Percentiles rank a stretch among this genome's conserved stretches.
phyloP scores from a whole-genome alignment of 1,140 invertebrate genomes.

The Belonocnema kinseyi region DNA sequence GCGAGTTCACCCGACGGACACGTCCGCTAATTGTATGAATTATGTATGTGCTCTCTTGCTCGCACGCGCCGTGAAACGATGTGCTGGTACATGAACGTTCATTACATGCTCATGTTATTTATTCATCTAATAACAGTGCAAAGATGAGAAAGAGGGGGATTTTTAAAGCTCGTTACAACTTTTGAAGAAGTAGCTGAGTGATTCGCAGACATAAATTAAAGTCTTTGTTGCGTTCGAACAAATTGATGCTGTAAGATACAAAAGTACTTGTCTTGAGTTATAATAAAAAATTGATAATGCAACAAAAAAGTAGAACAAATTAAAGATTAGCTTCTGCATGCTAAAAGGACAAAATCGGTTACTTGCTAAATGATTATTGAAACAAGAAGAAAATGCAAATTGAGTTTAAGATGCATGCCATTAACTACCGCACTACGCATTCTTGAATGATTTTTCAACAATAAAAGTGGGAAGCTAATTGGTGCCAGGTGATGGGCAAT shows the following conservation, averaged over 20 bases:
- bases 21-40: slow-evolving; percentile 60
- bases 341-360: no score
- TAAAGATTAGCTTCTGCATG: no score
- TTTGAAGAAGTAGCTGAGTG: background rate
- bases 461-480: slow-evolving; percentile 30
- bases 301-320: no score
- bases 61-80: slow-evolving; percentile 55
- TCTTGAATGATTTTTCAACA: no score
- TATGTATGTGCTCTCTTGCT: slow-evolving; percentile 58
- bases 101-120: slow-evolving; percentile 18
- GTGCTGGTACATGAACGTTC: slow-evolving; percentile 40
- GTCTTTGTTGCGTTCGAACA: no score
- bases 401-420: background rate
- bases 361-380: no score
- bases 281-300: background rate
- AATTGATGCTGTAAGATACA: background rate
- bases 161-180: slow-evolving; percentile 16
- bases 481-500: slow-evolving; percentile 34
- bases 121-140: slow-evolving; percentile 21
- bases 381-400: background rate
- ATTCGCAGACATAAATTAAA: no score
- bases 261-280: background rate
- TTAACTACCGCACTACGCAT: background rate
- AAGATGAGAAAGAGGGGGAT: background rate
- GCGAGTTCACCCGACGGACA: slow-evolving; percentile 54